phyloP scores from a whole-genome alignment of 2,888 invertebrate genomes.

The Thecophora atra region DNA sequence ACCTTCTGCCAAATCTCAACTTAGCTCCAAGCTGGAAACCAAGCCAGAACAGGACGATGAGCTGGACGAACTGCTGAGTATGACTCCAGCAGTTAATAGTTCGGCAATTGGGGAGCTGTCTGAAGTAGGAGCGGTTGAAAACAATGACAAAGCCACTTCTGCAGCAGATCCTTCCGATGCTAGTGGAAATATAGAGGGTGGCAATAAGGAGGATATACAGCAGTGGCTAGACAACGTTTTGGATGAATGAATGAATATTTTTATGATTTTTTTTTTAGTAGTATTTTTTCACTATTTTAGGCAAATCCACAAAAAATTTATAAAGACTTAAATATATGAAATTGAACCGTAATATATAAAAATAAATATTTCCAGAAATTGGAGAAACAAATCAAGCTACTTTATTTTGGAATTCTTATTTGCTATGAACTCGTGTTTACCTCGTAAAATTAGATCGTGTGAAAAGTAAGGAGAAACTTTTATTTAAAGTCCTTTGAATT shows the following conservation, averaged over 20 bases:
- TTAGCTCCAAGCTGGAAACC: conserved; percentile 5
- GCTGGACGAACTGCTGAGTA: conserved; percentile 59
- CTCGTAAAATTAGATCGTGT: too few species aligned
- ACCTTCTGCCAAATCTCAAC: conserved; percentile 45
- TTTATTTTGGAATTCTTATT: too few species aligned
- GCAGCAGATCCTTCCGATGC: conserved; percentile 30
- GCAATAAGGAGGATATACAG: conserved; percentile 58
- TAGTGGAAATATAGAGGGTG: conserved; percentile 25
- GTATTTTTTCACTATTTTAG: conserved; percentile 38
- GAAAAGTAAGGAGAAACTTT: too few species aligned
- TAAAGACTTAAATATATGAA: too few species aligned
- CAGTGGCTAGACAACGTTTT: conserved; percentile 64
- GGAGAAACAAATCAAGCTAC: too few species aligned
- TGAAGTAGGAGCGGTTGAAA: conserved; percentile 12
- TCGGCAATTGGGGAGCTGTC: conserved; percentile 19
- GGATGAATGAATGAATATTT: conserved; percentile 53
- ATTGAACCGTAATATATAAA: too few species aligned
- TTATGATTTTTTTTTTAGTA: neutral
- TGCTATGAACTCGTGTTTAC: too few species aligned
- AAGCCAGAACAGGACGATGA: conserved; percentile 52
- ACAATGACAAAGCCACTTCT: conserved; percentile 31
- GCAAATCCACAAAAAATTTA: too few species aligned
- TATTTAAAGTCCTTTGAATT: too few species aligned
- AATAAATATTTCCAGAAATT: too few species aligned
- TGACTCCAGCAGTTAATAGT: conserved; percentile 49